A percentile compares a stretch with the other conserved stretches of the same genome.
phyloP scores from a whole-genome alignment of 2,113 vertebrate genomes.

The Heterotilapia buettikoferi region DNA sequence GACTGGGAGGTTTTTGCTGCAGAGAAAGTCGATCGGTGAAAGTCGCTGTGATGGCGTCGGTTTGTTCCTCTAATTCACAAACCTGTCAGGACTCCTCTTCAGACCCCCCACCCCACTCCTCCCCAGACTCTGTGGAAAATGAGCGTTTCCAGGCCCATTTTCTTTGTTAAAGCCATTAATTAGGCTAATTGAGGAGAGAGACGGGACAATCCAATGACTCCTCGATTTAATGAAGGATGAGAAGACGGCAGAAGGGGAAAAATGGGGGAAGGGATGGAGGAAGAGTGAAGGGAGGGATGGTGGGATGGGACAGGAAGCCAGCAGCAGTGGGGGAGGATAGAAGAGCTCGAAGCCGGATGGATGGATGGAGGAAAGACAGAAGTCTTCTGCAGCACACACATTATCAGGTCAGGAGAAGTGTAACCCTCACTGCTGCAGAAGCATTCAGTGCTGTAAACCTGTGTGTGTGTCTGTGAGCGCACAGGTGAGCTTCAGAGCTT shows the following conservation, averaged over 20 bases:
- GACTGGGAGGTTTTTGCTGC: not conserved
- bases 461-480: not conserved
- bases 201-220: conserved; percentile 59
- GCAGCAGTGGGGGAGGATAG: not conserved
- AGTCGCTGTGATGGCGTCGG: not conserved
- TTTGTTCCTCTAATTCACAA: not conserved
- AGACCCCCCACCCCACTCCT: not conserved
- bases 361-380: not conserved
- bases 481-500: not conserved
- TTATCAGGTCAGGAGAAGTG: not conserved
- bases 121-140: not conserved
- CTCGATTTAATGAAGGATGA: conserved; percentile 52
- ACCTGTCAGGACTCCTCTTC: not conserved
- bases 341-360: not conserved
- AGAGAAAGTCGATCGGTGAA: not conserved
- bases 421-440: not conserved
- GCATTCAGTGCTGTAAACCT: not conserved
- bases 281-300: not conserved
- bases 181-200: conserved; percentile 68
- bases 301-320: not conserved
- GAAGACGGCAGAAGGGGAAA: not conserved
- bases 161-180: conserved; percentile 66
- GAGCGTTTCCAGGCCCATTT: conserved; percentile 53
- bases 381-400: not conserved
- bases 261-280: not conserved